phyloP scores from a whole-genome alignment of 2,797 vertebrate species.

The Pempheris klunzingeri region DNA sequence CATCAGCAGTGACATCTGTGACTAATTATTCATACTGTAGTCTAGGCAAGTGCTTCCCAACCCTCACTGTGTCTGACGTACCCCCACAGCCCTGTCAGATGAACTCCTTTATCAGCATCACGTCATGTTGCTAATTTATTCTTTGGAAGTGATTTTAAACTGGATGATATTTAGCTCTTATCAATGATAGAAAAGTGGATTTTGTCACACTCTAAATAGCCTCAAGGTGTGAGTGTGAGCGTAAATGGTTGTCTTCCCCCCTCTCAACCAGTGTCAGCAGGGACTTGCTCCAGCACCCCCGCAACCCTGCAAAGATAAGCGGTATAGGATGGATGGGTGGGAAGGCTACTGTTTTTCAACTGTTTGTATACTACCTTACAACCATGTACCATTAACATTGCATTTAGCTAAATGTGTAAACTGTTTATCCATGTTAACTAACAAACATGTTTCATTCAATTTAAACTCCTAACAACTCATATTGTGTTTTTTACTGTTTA shows the following conservation, averaged over 20 bases:
- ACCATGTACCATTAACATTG: not conserved
- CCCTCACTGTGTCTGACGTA: conserved; percentile 1
- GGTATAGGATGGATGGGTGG: too few species aligned
- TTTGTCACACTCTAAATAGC: too few species aligned
- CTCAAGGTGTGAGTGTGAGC: too few species aligned
- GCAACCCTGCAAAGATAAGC: too few species aligned
- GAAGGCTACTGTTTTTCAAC: too few species aligned
- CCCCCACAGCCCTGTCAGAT: not conserved
- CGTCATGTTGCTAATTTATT: not conserved
- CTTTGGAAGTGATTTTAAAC: not conserved
- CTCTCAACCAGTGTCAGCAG: too few species aligned
- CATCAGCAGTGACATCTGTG: conserved; percentile 49
- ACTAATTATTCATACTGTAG: conserved; percentile 41
- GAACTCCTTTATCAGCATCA: not conserved
- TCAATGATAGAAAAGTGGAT: not conserved
- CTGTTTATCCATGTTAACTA: not conserved
- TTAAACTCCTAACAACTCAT: not conserved
- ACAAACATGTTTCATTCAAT: not conserved
- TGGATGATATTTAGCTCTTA: not conserved
- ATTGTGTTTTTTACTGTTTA: too few species aligned
- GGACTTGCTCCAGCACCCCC: too few species aligned
- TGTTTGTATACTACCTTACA: too few species aligned
- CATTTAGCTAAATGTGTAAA: not conserved
- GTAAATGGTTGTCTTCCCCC: too few species aligned
- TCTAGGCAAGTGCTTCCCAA: conserved; percentile 17